Evolutionary conservation across 1,140 invertebrate species (phyloP).

Genomic region (Euborellia annulipes): DNA sequence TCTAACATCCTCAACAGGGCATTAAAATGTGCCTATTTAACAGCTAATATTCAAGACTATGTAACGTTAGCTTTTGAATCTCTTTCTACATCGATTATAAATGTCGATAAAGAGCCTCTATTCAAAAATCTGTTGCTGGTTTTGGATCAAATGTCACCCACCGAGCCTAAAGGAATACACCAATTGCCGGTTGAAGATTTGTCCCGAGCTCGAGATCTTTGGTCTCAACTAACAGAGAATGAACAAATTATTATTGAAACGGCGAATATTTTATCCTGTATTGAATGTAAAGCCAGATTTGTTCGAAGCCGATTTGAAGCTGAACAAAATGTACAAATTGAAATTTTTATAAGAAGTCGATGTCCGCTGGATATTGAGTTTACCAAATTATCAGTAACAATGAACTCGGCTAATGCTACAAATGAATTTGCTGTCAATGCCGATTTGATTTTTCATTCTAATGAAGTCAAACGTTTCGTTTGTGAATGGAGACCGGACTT

Average conservation of each 20-base stretch:
- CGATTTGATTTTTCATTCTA: conserved; percentile 37
- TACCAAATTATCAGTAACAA: conserved; percentile 36
- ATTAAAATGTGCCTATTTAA: conserved; percentile 73
- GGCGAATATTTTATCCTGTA: conserved; percentile 35
- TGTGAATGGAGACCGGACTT: conserved; percentile 49
- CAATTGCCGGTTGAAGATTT: conserved; percentile 31
- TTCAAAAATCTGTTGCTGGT: conserved; percentile 64
- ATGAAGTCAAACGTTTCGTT: conserved; percentile 45
- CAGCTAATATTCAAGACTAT: conserved; percentile 77
- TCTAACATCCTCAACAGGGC: conserved; percentile 67
- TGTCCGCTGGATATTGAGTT: conserved; percentile 39
- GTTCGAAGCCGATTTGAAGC: conserved; percentile 34
- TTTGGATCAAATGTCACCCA: background rate
- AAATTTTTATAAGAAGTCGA: conserved; percentile 41
- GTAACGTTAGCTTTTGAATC: conserved; percentile 70
- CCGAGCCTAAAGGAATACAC: too few species aligned
- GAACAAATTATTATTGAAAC: conserved; percentile 36
- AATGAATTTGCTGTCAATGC: conserved; percentile 30
- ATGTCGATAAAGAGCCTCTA: conserved; percentile 24
- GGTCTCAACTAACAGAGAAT: conserved; percentile 21
- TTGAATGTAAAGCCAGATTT: conserved; percentile 49
- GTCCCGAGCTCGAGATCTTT: conserved; percentile 33
- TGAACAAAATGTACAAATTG: conserved; percentile 36
- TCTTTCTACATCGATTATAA: conserved; percentile 18
- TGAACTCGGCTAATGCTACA: conserved; percentile 36